Percentiles rank a stretch among this genome's conserved stretches.
Conservation (phyloP, 2,888 invertebrate species). For the Minunthozetes semirufus region DNA sequence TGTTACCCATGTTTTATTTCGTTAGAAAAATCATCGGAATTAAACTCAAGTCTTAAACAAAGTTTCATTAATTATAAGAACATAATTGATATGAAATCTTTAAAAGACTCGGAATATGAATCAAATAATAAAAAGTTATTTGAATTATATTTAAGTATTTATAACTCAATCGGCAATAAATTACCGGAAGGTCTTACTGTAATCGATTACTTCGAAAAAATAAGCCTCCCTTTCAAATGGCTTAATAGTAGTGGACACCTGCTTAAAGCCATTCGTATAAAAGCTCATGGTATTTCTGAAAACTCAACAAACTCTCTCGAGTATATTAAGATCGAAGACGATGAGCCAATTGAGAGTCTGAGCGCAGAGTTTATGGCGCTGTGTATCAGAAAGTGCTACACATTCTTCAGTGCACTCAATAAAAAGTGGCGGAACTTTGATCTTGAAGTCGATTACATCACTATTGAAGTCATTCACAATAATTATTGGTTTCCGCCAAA, state of each 20-base stretch:
- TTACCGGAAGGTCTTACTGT: neutral
- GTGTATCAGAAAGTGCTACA: neutral
- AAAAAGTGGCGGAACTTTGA: neutral
- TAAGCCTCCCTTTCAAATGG: neutral
- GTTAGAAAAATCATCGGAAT: too few relatives aligned
- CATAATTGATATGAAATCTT: too few relatives aligned
- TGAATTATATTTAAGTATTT: too few relatives aligned
- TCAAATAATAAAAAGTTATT: too few relatives aligned
- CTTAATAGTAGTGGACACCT: neutral
- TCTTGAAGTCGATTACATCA: neutral
- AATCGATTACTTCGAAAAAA: neutral
- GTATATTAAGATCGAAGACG: neutral
- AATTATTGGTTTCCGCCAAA: neutral
- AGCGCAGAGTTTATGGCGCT: neutral
- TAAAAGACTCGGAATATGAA: too few relatives aligned
- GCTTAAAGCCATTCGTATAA: neutral
- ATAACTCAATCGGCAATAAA: neutral
- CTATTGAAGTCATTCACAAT: neutral
- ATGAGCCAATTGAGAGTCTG: neutral
- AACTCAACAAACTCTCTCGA: neutral
- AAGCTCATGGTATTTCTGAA: neutral
- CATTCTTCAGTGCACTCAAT: constrained; percentile 5
- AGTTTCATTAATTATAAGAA: too few relatives aligned
- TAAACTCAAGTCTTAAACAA: too few relatives aligned
- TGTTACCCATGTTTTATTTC: too few relatives aligned